Base-by-base conservation (phyloP, 2,797 vertebrate genomes). In the Dromococcyx pavoninus region DNA sequence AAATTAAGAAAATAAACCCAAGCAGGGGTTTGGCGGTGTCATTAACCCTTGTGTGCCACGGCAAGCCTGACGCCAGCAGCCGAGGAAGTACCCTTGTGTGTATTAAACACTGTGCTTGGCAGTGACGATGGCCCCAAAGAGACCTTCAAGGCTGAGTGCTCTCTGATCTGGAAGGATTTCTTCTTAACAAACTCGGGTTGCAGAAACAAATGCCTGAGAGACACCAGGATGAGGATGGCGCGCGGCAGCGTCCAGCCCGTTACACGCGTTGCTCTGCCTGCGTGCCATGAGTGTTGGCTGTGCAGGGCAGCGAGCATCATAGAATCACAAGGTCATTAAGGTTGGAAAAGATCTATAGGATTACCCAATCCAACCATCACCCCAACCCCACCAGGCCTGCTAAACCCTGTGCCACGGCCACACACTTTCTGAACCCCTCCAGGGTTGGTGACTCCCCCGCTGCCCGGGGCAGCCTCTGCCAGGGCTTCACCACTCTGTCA, bases 281-380 rank as follows among this genome's bases (percentile, higher is more conserved):
- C 16, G 5, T 4, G 17, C 53, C 4, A 7, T 5, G 3, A 51
- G 32, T 22, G 5, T 13, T 4, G 37, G 30, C 62, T 0, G 1
- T 3, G 27, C 77, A 51, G 80, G 37, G 43, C 82, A 43, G 33
- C 1, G 28, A 57, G 33, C 69, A 50, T 33, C 73, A 4, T 18
- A 44, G 44, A 19, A 44, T 18, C 44, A 17, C 17, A 17, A 41
- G 43, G 43, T 43, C 41, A 44, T 17, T 17, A 17, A 16, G 44
- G 44, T 19, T 44, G 44, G 44, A 17, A 44, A 44, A 44, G 44
- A 44, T 44, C 18, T 44, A 44, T 44, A 19, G 44, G 44, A 44
- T 17, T 44, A 44, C 19, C 17, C 13, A 44, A 44, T 19, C 44
- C 43, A 44, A 44, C 13, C 19, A 18, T 44, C 44, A 44, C 44